phyloP scores from a whole-genome alignment of 1,140 invertebrate genomes.

The Pogonomyrmex barbatus region DNA sequence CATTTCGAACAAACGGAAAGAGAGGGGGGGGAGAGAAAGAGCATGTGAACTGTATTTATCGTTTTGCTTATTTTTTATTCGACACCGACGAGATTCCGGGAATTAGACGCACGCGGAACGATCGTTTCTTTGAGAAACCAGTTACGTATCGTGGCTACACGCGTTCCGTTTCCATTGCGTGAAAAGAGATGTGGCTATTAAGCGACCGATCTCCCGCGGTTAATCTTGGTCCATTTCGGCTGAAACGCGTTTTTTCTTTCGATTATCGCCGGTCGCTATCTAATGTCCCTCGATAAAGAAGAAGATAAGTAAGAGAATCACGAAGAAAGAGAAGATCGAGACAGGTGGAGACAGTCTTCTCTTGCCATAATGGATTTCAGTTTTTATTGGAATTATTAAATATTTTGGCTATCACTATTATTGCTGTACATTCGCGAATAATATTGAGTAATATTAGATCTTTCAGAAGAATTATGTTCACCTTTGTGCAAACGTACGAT shows the following conservation, averaged over 20 bases:
- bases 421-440: not conserved
- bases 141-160: conserved; percentile 52
- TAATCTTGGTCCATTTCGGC: conserved; percentile 65
- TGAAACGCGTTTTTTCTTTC: conserved; percentile 46
- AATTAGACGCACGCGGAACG: conserved; percentile 51
- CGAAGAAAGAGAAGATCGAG: not conserved
- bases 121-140: conserved; percentile 51
- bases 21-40: not conserved
- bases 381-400: conserved; percentile 28
- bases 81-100: conserved; percentile 56
- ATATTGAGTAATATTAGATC: conserved; percentile 1
- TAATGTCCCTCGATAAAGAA: conserved; percentile 29
- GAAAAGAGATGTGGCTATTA: conserved; percentile 67
- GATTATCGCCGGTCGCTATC: conserved; percentile 45
- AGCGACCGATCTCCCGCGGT: conserved; percentile 31
- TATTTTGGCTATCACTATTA: not conserved
- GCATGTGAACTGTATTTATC: conserved; percentile 1
- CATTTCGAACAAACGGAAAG: not conserved
- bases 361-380: not conserved
- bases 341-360: not conserved
- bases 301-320: not conserved
- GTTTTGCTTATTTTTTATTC: conserved; percentile 18
- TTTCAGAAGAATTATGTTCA: not conserved
- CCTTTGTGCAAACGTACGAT: not conserved
- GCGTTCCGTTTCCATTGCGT: conserved; percentile 43